Evolutionary conservation across 1,140 invertebrate species (phyloP).

Genomic region (Bilobella aurantiaca): DNA sequence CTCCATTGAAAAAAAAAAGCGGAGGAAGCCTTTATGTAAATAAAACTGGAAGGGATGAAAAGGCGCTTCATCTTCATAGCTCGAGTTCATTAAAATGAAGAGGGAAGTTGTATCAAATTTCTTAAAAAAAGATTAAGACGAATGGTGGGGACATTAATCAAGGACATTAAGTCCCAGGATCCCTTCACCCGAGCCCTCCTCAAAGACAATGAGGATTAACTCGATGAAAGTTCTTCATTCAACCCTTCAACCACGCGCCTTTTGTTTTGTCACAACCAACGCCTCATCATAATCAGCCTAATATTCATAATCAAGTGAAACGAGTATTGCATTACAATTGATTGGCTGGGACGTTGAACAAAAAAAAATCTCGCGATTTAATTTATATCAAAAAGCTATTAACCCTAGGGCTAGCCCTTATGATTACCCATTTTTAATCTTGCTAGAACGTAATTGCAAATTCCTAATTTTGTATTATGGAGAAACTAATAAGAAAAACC

Average conservation of each 20-base stretch:
- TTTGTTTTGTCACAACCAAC: neutral
- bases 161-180: constrained; percentile 20
- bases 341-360: too few species aligned
- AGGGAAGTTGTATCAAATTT: constrained; percentile 23
- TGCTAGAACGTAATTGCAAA: too few species aligned
- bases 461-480: too few species aligned
- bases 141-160: constrained; percentile 28
- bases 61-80: neutral
- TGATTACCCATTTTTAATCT: too few species aligned
- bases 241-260: neutral
- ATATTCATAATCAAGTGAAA: constrained; percentile 6
- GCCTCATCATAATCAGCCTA: neutral
- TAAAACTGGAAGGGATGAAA: neutral
- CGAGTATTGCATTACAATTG: neutral
- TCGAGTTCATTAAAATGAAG: constrained; percentile 26
- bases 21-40: neutral
- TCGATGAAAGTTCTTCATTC: too few species aligned
- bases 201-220: neutral
- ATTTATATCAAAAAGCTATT: too few species aligned
- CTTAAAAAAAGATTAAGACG: constrained; percentile 27
- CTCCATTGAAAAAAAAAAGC: neutral
- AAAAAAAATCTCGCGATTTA: neutral
- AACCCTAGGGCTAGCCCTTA: too few species aligned
- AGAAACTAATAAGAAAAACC: too few species aligned
- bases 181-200: neutral